Evolutionary conservation across 2,797 vertebrate genomes (phyloP).

Genomic region (Liparis tanakae): DNA sequence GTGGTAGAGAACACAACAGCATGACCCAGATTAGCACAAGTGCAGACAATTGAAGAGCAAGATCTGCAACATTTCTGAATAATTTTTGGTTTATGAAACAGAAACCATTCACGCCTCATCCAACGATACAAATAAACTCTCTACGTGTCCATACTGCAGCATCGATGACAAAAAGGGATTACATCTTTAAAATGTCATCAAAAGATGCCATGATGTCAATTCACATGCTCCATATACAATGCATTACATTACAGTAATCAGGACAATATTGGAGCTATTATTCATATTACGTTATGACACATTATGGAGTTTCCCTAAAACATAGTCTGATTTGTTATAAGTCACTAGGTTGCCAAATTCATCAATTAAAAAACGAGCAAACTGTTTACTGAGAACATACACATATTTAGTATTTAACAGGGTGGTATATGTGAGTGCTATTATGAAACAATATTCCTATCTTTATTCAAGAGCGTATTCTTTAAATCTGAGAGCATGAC

Average conservation of each 20-base stretch:
- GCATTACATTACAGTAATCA: neutral
- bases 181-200: conserved; percentile 11
- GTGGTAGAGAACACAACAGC: conserved; percentile 33
- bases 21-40: conserved; percentile 52
- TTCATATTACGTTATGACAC: neutral
- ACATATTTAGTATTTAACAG: neutral
- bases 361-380: neutral
- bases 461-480: neutral
- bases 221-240: neutral
- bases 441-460: neutral
- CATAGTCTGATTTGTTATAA: neutral
- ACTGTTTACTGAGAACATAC: neutral
- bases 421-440: neutral
- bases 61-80: conserved; percentile 60
- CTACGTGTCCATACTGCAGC: neutral
- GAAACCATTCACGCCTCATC: conserved; percentile 34
- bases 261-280: neutral
- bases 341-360: neutral
- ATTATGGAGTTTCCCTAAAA: conserved; percentile 3
- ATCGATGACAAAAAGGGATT: neutral
- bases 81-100: conserved; percentile 37
- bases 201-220: neutral
- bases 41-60: conserved; percentile 48
- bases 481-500: neutral
- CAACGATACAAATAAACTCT: neutral